Evolutionary conservation across 2,797 vertebrate genomes (phyloP).

Genomic region (Chelon labrosus): DNA sequence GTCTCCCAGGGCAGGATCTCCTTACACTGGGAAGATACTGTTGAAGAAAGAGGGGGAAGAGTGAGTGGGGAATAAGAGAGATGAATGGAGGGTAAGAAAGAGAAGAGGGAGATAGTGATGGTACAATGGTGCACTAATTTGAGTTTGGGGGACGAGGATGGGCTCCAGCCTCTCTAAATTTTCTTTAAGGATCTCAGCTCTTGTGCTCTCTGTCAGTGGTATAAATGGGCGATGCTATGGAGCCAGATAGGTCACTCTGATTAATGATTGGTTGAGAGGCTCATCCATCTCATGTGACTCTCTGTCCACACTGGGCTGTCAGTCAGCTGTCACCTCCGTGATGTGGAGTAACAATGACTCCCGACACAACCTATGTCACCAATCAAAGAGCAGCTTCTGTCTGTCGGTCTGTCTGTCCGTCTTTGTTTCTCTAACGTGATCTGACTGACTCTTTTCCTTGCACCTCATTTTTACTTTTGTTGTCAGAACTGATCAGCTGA

Average conservation of each 20-base stretch:
- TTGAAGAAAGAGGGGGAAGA: conserved; percentile 36
- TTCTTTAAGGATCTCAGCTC: conserved; percentile 23
- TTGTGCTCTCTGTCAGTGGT: conserved; percentile 35
- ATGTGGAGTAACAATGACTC: conserved; percentile 33
- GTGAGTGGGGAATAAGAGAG: conserved; percentile 5
- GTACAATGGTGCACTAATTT: conserved; percentile 3
- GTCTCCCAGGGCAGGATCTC: conserved; percentile 74
- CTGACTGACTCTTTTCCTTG: background rate
- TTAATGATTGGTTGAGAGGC: conserved; percentile 55
- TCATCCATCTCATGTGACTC: conserved; percentile 50
- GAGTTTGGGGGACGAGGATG: background rate
- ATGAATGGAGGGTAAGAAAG: conserved; percentile 36
- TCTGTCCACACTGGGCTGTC: conserved; percentile 33
- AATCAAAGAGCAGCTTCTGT: conserved; percentile 11
- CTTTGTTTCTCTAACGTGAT: background rate
- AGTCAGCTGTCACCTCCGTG: conserved; percentile 48
- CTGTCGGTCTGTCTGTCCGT: background rate
- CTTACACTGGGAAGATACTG: conserved; percentile 74
- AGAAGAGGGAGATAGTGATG: conserved; percentile 2
- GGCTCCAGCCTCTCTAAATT: conserved; percentile 30
- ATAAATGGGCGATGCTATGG: conserved; percentile 38
- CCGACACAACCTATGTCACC: conserved; percentile 11
- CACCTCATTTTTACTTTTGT: background rate
- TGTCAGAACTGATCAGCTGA: background rate
- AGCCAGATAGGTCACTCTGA: conserved; percentile 38